Percentiles rank a stretch among this genome's conserved stretches.
phyloP scores from a whole-genome alignment of 2,113 vertebrate genomes.

The Clarias batrachus region DNA sequence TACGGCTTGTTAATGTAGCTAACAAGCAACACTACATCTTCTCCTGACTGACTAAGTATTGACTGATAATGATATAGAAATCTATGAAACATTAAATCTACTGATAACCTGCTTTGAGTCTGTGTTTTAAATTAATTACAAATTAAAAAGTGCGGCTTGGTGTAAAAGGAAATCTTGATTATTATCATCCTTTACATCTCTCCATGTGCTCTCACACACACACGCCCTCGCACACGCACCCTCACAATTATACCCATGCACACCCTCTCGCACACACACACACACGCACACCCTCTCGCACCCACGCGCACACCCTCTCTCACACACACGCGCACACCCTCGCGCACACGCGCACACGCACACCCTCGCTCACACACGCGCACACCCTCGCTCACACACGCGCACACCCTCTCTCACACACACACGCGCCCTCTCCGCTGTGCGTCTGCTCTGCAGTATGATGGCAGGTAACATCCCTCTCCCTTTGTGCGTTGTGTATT shows the following conservation, averaged over 20 bases:
- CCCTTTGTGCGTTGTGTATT: slow-evolving; percentile 24
- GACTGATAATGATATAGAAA: not conserved
- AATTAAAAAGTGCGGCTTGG: not conserved
- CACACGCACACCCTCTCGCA: not conserved
- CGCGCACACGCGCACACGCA: too few relatives aligned
- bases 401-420: not conserved
- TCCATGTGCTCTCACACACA: not conserved
- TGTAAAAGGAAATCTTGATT: not conserved
- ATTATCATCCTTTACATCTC: slow-evolving; percentile 1
- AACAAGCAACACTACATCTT: not conserved
- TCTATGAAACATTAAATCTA: not conserved
- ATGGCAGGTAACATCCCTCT: slow-evolving; percentile 53
- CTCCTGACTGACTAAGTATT: not conserved
- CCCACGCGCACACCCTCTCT: too few relatives aligned
- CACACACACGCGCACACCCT: not conserved
- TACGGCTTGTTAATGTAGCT: not conserved
- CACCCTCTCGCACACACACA: not conserved
- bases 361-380: too few relatives aligned
- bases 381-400: too few relatives aligned
- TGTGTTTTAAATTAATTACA: not conserved
- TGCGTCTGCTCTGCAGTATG: slow-evolving; percentile 27
- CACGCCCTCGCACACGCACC: not conserved
- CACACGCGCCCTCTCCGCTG: too few relatives aligned
- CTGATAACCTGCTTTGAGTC: not conserved
- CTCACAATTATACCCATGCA: not conserved